Percentiles rank a stretch among this genome's conserved stretches.
Conservation (phyloP, 2,888 invertebrate species). For the Phyllotreta cruciferae region DNA sequence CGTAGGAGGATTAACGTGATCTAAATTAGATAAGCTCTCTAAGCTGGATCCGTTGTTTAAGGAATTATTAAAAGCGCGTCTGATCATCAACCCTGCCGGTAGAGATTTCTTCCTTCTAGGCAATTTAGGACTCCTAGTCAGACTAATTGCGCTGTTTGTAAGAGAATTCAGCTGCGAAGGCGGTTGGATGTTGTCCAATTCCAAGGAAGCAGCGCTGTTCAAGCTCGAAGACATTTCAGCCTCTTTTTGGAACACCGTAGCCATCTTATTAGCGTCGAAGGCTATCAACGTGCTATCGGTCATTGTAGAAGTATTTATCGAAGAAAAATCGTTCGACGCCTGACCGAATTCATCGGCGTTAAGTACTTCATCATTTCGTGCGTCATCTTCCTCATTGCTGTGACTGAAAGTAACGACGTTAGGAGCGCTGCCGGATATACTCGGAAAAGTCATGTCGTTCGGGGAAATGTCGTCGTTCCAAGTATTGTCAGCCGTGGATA, state of each 20-base stretch:
- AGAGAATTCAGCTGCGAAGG: conserved; percentile 78
- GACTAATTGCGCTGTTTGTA: conserved; percentile 57
- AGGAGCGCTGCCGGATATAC: conserved; percentile 78
- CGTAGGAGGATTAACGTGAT: conserved; percentile 84
- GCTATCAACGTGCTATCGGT: conserved; percentile 76
- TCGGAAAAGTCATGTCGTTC: conserved; percentile 82
- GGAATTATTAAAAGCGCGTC: conserved; percentile 70
- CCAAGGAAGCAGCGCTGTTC: conserved; percentile 68
- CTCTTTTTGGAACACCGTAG: conserved; percentile 64
- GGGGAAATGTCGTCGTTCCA: conserved; percentile 84
- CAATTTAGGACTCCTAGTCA: conserved; percentile 52
- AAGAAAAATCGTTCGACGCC: conserved; percentile 59
- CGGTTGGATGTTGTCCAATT: conserved; percentile 77
- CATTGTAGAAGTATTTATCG: conserved; percentile 68
- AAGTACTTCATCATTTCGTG: conserved; percentile 34
- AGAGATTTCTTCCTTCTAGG: conserved; percentile 68
- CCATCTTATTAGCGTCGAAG: conserved; percentile 76
- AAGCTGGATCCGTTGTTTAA: conserved; percentile 61
- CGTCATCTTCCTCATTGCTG: conserved; percentile 64
- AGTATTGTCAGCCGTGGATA: conserved; percentile 66
- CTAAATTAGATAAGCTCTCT: conserved; percentile 75
- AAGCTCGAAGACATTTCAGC: conserved; percentile 67
- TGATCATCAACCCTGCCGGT: conserved; percentile 74
- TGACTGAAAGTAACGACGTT: conserved; percentile 73
- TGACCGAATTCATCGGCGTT: conserved; percentile 40